A percentile compares a stretch with the other conserved stretches of the same genome.
phyloP scores from a whole-genome alignment of 2,888 invertebrate species.

The Aplocera efformata region DNA sequence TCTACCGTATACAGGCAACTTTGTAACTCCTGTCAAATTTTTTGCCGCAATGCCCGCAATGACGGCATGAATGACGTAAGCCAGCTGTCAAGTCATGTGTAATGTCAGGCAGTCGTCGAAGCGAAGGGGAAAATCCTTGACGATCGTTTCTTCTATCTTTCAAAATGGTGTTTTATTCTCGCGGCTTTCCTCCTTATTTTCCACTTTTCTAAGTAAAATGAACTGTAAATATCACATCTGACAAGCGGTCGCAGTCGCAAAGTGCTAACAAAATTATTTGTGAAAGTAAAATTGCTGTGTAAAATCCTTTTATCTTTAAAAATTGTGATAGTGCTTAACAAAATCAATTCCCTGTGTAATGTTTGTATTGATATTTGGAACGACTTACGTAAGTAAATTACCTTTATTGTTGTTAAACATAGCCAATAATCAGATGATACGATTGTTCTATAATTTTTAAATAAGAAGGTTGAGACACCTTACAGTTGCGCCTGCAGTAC shows the following conservation, averaged over 20 bases:
- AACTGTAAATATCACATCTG: constrained; percentile 44
- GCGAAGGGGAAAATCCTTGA: constrained; percentile 60
- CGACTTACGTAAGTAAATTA: constrained; percentile 72
- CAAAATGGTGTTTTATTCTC: constrained; percentile 74
- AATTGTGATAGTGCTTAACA: constrained; percentile 32
- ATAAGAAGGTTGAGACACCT: constrained; percentile 4
- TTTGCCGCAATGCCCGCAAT: constrained; percentile 52
- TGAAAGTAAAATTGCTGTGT: constrained; percentile 31
- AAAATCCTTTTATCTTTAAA: constrained; percentile 20
- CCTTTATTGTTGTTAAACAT: constrained; percentile 58
- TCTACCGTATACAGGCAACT: constrained; percentile 31
- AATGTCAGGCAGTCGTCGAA: too few species aligned
- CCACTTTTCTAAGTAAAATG: constrained; percentile 57
- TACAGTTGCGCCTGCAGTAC: constrained; percentile 5
- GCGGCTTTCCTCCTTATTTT: constrained; percentile 68
- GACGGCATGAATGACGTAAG: constrained; percentile 48
- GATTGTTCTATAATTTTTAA: background rate
- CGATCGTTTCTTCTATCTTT: constrained; percentile 69
- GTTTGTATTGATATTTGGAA: constrained; percentile 67
- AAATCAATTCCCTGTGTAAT: constrained; percentile 66
- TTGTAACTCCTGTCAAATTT: constrained; percentile 41
- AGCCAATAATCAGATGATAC: constrained; percentile 21
- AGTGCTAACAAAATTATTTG: constrained; percentile 42
- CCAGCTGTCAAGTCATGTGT: constrained; percentile 41
- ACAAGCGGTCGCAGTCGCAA: constrained; percentile 33